Percentiles rank a stretch among this genome's conserved stretches.
phyloP scores from a whole-genome alignment of 1,140 invertebrate genomes.

The Saccostrea echinata region DNA sequence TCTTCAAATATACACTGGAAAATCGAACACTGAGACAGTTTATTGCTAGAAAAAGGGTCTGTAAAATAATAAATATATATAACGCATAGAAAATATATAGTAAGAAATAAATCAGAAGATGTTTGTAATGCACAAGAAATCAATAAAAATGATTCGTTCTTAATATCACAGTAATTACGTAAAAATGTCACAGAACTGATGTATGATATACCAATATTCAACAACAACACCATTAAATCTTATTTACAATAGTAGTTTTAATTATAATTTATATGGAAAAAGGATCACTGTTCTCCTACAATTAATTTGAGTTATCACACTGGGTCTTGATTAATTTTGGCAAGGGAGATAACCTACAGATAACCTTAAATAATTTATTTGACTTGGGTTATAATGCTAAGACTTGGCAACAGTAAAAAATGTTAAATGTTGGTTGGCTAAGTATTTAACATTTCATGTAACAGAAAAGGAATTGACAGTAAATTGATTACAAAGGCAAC shows the following conservation, averaged over 20 bases:
- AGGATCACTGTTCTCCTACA: not conserved
- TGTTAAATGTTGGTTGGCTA: not conserved
- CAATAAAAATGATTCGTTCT: conserved; percentile 6
- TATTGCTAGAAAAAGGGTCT: conserved; percentile 18
- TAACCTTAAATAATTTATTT: conserved; percentile 17
- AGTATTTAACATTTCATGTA: too few species aligned
- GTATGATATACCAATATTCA: not conserved
- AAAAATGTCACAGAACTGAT: not conserved
- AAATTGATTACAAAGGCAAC: not conserved
- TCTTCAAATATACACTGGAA: not conserved
- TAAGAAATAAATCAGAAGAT: not conserved
- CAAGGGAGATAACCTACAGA: not conserved
- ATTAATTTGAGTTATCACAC: not conserved
- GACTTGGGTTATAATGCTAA: not conserved
- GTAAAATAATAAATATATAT: conserved; percentile 13
- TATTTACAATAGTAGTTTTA: not conserved
- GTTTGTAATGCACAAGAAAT: conserved; percentile 8
- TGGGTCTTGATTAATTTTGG: not conserved
- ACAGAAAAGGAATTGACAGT: too few species aligned
- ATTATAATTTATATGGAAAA: not conserved
- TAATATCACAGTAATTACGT: not conserved
- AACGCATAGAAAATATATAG: conserved; percentile 25
- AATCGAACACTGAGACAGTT: conserved; percentile 27
- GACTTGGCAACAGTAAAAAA: not conserved
- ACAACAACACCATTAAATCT: not conserved